Evolutionary conservation across 2,797 vertebrate genomes (phyloP), one percentile per base, ranked within the genome.

Genomic region (Chiroxiphia lanceolata): DNA sequence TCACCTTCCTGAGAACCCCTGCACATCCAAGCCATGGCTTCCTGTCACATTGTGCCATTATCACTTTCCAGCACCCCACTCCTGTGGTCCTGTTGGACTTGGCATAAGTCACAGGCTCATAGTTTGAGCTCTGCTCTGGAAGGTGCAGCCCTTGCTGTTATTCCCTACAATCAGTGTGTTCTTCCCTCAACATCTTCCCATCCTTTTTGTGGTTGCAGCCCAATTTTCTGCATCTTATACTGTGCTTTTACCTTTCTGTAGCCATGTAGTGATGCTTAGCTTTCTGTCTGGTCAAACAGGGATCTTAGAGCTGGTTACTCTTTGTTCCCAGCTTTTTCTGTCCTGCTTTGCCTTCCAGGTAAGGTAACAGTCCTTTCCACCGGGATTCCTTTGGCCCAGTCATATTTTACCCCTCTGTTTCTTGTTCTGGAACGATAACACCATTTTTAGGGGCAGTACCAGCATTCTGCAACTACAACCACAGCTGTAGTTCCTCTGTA

Each of bases 391-490:
- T n/a, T 50, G 25, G n/a, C 26, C 8, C 14, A 20, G 22, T 71
- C 19, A 9, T 59, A 14, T 87, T 85, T 78, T 94, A 44, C 59
- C 21, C 26, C 13, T 72, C 34, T 36, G 54, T 81, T 38, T 8
- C 36, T 64, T 0, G 0, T 82, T 83, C n/a, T 60, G 45, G 34
- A 56, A 26, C 36, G 34, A 2, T 45, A 72, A 67, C 0, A 13
- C 31, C 11, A 1, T 79, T 94, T 83, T 88, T 47, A 69, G 20
- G 50, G 47, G 12, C 63, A 67, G 15, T 63, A 61, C 45, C 20
- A 20, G 53, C 40, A 33, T 83, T 89, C 38, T 91, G 29, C 20
- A 88, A 11, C 69, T 80, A 13, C 36, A 47, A 5, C 50, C 75
- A 19, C 29, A 63, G 8, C 50, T 78, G 42, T 47, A 71, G 48